phyloP scores from a whole-genome alignment of 2,888 invertebrate genomes.

The Cinara cedri region DNA sequence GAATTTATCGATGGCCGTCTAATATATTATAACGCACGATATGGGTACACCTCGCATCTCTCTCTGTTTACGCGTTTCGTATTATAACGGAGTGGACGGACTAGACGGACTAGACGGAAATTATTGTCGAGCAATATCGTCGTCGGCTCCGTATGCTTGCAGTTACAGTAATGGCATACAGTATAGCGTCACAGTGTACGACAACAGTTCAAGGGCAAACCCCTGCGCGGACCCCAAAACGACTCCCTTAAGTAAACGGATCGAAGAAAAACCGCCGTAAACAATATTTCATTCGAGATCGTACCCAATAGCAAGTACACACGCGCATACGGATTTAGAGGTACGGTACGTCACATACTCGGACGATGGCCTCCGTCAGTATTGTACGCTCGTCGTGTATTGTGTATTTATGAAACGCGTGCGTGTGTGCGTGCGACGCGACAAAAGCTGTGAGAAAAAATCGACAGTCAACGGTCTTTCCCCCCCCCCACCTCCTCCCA shows the following conservation, averaged over 20 bases:
- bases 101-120: background rate
- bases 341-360: too few species aligned
- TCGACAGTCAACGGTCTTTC: too few species aligned
- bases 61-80: background rate
- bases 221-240: background rate
- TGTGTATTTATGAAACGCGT: background rate
- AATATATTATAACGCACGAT: background rate
- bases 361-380: background rate
- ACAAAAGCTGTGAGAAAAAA: too few species aligned
- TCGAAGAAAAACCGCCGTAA: constrained; percentile 23
- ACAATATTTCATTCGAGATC: constrained; percentile 20
- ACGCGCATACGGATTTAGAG: too few species aligned
- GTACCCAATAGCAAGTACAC: too few species aligned
- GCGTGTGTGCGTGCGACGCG: background rate
- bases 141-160: too few species aligned
- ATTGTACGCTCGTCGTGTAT: too few species aligned
- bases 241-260: constrained; percentile 37
- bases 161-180: too few species aligned
- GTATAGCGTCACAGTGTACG: too few species aligned
- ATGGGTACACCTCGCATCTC: too few species aligned
- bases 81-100: background rate
- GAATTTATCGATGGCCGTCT: constrained; percentile 14
- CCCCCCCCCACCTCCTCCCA: too few species aligned
- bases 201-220: constrained; percentile 30
- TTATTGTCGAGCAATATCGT: background rate